Conservation (phyloP, 1,140 invertebrate species). For the Zophobas atratus region DNA sequence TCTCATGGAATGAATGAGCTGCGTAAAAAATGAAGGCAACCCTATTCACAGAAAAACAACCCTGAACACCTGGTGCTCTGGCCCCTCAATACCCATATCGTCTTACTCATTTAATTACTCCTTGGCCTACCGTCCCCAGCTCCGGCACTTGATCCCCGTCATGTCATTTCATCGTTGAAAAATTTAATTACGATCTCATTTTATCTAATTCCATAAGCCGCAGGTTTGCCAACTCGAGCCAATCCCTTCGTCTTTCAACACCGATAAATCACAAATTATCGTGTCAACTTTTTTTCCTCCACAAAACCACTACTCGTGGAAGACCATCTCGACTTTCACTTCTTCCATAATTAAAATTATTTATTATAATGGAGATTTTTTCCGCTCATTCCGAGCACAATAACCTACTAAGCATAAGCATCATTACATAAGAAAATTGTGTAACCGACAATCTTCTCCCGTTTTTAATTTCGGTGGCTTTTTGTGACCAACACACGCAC, state of each 20-base stretch:
- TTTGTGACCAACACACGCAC: not conserved
- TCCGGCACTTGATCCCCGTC: not conserved
- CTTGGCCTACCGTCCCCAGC: too few species aligned
- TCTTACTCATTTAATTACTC: too few species aligned
- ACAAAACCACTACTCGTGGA: not conserved
- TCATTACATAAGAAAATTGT: not conserved
- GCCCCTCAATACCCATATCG: too few species aligned
- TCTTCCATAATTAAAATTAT: not conserved
- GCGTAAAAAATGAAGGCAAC: too few species aligned
- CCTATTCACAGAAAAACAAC: too few species aligned
- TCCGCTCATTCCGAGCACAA: not conserved
- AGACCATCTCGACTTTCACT: constrained; percentile 2
- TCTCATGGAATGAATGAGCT: too few species aligned
- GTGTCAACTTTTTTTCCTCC: not conserved
- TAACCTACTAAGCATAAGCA: not conserved
- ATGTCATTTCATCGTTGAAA: not conserved
- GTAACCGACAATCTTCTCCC: not conserved
- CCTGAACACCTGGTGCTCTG: too few species aligned
- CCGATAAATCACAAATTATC: not conserved
- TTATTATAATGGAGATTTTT: not conserved
- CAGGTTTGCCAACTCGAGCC: not conserved
- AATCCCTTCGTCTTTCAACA: not conserved
- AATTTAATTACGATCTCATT: not conserved
- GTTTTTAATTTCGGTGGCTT: not conserved
- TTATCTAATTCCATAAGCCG: not conserved